phyloP scores from a whole-genome alignment of 2,113 vertebrate species.

The rabbit (Oryctolagus cuniculus) region DNA sequence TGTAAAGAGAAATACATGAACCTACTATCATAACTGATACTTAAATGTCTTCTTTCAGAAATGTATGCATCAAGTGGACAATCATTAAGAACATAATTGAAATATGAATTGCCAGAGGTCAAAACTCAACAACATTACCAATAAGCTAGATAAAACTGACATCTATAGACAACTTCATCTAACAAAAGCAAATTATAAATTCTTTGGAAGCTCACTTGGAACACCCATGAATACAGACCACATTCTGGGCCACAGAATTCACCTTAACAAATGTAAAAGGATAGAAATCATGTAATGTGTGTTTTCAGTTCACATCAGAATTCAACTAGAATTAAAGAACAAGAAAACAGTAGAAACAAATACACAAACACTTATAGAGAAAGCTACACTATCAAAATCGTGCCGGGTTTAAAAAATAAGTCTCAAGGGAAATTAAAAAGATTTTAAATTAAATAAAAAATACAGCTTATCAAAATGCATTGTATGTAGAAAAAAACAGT shows the following conservation, averaged over 20 bases:
- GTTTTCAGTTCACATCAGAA: too few relatives aligned
- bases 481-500: not conserved
- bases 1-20: not conserved
- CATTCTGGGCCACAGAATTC: not conserved
- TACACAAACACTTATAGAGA: too few relatives aligned
- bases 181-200: too few relatives aligned
- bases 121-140: not conserved
- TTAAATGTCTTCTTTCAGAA: not conserved
- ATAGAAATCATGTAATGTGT: too few relatives aligned
- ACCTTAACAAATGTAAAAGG: not conserved
- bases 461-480: not conserved
- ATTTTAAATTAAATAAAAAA: not conserved
- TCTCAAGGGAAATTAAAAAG: not conserved
- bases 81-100: not conserved
- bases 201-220: too few relatives aligned
- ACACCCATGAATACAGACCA: too few relatives aligned
- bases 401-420: too few relatives aligned
- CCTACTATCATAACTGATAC: not conserved
- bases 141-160: too few relatives aligned
- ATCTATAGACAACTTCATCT: too few relatives aligned
- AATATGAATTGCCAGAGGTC: not conserved
- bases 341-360: too few relatives aligned
- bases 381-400: too few relatives aligned
- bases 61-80: not conserved
- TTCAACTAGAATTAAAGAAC: too few relatives aligned